Evolutionary conservation across 2,113 vertebrate species (phyloP).

Genomic region (Seriola dumerili): DNA sequence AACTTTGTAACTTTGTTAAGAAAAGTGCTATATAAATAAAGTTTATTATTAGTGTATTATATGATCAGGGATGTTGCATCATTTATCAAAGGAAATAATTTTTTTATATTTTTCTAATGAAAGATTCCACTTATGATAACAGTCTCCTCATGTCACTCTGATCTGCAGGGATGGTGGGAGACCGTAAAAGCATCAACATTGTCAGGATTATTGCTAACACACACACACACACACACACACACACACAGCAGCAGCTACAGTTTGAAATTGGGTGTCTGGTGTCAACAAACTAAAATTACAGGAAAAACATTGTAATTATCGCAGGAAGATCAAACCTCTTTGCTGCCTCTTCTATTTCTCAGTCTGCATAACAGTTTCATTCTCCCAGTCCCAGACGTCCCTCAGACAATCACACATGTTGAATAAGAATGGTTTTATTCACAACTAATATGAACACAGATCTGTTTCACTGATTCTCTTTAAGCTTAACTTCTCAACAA

Average conservation of each 20-base stretch:
- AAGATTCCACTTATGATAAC: no score
- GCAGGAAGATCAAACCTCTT: conserved; percentile 20
- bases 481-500: no score
- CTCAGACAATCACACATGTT: background rate
- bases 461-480: background rate
- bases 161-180: no score
- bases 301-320: conserved; percentile 31
- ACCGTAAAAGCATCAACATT: no score
- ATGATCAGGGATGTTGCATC: no score
- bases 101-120: no score
- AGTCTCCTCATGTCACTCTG: no score
- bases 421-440: background rate
- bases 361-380: background rate
- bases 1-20: no score
- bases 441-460: background rate
- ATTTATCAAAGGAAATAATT: no score
- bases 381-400: background rate
- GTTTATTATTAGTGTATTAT: no score
- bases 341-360: conserved; percentile 5
- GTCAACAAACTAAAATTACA: conserved; percentile 11
- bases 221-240: background rate
- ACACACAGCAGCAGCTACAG: background rate
- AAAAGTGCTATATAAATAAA: no score
- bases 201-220: no score
- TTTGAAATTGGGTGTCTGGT: conserved; percentile 5